phyloP scores from a whole-genome alignment of 2,888 invertebrate species.

The Nipponacmea schrenckii region DNA sequence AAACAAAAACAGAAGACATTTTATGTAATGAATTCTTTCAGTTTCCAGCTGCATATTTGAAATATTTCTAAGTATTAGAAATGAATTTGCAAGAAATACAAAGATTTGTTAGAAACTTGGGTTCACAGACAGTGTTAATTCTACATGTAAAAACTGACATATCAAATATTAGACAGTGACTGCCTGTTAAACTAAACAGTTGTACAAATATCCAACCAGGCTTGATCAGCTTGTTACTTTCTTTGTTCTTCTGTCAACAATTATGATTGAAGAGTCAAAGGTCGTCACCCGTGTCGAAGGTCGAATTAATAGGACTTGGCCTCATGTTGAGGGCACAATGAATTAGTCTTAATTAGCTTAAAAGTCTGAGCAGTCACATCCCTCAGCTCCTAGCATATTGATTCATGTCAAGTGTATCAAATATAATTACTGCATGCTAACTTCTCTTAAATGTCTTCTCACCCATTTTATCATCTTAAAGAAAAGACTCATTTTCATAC shows the following conservation, averaged over 20 bases:
- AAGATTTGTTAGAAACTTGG: too few relatives aligned
- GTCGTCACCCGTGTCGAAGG: constrained; percentile 11
- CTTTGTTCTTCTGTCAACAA: constrained; percentile 3
- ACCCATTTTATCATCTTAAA: too few relatives aligned
- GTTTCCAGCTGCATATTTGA: too few relatives aligned
- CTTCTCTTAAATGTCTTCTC: too few relatives aligned
- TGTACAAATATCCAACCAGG: constrained; percentile 1
- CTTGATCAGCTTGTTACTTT: constrained; percentile 7
- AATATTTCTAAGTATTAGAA: too few relatives aligned
- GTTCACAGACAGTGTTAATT: too few relatives aligned
- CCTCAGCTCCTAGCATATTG: background rate
- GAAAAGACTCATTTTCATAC: too few relatives aligned
- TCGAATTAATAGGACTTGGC: constrained; percentile 13
- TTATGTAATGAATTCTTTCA: too few relatives aligned
- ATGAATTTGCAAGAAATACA: too few relatives aligned
- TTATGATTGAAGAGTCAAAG: constrained; percentile 15
- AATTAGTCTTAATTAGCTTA: constrained; percentile 9
- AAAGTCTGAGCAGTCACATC: constrained; percentile 3
- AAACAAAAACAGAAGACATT: too few relatives aligned
- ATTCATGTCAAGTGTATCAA: constrained; percentile 6
- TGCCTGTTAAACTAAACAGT: constrained; percentile 2
- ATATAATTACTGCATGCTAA: background rate
- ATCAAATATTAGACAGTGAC: constrained; percentile 2
- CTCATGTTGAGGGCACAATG: constrained; percentile 4
- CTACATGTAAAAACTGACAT: background rate